These are phyloP conservation scores for Delichon dasypus DNA, from an alignment of 2,797 vertebrate genomes.

Conservation along the genomic window DNA sequence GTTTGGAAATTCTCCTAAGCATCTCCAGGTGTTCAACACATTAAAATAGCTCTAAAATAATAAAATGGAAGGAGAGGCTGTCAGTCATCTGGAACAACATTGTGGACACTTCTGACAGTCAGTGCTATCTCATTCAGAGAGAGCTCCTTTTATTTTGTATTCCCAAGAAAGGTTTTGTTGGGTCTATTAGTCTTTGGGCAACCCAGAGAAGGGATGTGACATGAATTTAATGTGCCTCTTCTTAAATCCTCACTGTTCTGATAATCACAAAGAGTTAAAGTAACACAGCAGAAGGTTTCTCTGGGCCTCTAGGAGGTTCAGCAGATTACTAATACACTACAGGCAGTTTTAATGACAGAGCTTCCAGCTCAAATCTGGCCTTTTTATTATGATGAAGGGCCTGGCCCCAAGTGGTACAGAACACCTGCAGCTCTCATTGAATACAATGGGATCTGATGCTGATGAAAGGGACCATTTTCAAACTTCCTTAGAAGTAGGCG, in stretches of 20 bases:
- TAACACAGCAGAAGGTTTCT: constrained; percentile 54
- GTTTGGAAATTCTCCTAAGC: constrained; percentile 4
- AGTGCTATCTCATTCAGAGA: background rate
- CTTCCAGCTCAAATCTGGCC: constrained; percentile 66
- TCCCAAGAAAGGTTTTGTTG: constrained; percentile 41
- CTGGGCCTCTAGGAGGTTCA: constrained; percentile 54
- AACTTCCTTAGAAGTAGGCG: constrained; percentile 65
- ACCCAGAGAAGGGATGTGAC: constrained; percentile 27
- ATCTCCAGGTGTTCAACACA: constrained; percentile 1
- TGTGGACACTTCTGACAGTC: constrained; percentile 30
- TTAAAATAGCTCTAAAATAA: constrained; percentile 37
- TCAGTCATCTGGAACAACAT: constrained; percentile 36
- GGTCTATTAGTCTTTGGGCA: constrained; percentile 46
- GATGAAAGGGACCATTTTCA: constrained; percentile 69
- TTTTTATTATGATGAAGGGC: constrained; percentile 63
- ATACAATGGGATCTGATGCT: constrained; percentile 70
- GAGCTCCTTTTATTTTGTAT: constrained; percentile 24
- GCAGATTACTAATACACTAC: constrained; percentile 61
- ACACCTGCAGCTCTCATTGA: constrained; percentile 71
- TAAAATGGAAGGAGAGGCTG: constrained; percentile 32
- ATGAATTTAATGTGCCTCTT: constrained; percentile 33
- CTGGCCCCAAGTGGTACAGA: constrained; percentile 69
- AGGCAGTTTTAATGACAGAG: constrained; percentile 64
- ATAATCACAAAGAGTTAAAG: constrained; percentile 56
- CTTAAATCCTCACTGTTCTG: constrained; percentile 29